Percentiles rank a stretch among this genome's conserved stretches.
These are phyloP conservation scores for Bombus haemorrhoidalis DNA, from an alignment of 1,140 invertebrate genomes.

Conservation along the genomic window DNA sequence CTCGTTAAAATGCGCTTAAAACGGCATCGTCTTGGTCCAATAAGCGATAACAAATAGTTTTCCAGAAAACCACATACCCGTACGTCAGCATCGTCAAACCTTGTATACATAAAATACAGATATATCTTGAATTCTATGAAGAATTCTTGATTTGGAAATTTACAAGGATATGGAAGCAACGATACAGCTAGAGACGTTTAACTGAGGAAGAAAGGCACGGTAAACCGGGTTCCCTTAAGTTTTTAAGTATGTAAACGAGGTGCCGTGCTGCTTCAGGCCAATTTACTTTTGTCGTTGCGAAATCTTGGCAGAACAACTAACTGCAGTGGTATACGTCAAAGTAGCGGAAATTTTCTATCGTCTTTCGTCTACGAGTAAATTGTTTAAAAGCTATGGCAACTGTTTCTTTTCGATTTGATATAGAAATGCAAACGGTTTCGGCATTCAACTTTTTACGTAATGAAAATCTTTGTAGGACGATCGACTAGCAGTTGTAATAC, in stretches of 20 bases:
- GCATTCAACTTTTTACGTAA: no score
- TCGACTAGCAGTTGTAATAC: no score
- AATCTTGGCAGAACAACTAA: background rate
- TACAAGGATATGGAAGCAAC: background rate
- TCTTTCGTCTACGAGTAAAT: background rate
- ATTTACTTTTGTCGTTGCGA: background rate
- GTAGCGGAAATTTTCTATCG: background rate
- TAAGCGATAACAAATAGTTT: background rate
- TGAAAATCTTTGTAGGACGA: no score
- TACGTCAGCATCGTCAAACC: background rate
- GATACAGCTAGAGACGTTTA: background rate
- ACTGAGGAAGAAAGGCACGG: background rate
- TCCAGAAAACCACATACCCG: background rate
- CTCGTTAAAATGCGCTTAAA: conserved; percentile 2
- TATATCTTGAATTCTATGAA: no score
- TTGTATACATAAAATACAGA: background rate
- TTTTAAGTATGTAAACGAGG: conserved; percentile 18
- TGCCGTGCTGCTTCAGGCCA: background rate
- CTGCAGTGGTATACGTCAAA: background rate
- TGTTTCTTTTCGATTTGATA: background rate
- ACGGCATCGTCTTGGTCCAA: no score
- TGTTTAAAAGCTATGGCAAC: background rate
- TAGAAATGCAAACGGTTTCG: no score
- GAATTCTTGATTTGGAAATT: background rate
- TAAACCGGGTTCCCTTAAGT: background rate